Evolutionary conservation across 2,113 vertebrate genomes (phyloP).

Genomic region (Pungitius pungitius): DNA sequence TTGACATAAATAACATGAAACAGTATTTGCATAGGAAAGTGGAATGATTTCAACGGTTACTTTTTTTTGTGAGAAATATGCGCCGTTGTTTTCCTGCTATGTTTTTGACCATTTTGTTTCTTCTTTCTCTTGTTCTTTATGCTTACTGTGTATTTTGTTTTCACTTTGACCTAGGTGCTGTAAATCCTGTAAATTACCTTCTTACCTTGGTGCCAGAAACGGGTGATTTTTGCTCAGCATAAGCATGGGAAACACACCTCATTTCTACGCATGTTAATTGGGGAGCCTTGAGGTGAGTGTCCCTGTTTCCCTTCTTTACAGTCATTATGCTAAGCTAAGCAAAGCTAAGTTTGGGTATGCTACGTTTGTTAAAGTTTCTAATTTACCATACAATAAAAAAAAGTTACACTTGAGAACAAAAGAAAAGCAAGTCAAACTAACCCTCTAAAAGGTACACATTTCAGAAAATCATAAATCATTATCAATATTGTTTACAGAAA

Average conservation of each 20-base stretch:
- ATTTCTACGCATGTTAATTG: background rate
- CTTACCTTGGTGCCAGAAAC: background rate
- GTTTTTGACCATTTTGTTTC: background rate
- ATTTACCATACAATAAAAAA: background rate
- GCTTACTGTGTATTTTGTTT: no score
- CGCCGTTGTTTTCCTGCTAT: background rate
- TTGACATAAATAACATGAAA: conserved; percentile 19
- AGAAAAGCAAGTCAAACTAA: background rate
- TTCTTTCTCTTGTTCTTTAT: no score
- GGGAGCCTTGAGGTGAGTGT: background rate
- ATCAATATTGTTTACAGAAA: background rate
- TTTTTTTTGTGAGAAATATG: background rate
- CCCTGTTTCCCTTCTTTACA: background rate
- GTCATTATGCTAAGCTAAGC: background rate
- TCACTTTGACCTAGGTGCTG: no score
- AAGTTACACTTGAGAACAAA: background rate
- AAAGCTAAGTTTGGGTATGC: background rate
- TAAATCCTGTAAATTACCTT: no score
- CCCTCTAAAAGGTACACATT: background rate
- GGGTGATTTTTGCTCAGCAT: background rate
- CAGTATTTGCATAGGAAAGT: background rate
- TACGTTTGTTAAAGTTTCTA: background rate
- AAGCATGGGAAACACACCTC: background rate
- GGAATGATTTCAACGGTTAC: background rate
- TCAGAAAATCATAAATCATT: background rate